These are phyloP conservation scores for Vimba vimba DNA, from an alignment of 2,113 vertebrate species.

Conservation along the genomic window DNA sequence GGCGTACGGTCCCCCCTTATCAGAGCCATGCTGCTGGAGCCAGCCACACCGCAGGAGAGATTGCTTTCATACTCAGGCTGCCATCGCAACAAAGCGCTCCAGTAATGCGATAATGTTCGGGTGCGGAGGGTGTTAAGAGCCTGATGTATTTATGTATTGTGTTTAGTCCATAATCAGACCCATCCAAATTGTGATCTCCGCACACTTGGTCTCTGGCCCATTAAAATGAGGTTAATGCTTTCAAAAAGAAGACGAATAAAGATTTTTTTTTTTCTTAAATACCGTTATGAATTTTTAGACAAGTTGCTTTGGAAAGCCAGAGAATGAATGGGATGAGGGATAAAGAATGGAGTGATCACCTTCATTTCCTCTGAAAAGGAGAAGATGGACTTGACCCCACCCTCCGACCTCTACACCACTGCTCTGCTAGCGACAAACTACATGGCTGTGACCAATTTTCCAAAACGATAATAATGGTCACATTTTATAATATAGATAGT, in stretches of 20 bases:
- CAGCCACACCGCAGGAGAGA: conserved; percentile 93
- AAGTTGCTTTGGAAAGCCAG: conserved; percentile 53
- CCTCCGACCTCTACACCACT: not conserved
- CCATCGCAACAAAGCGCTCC: conserved; percentile 93
- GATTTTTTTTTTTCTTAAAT: conserved; percentile 65
- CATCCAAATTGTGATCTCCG: conserved; percentile 90
- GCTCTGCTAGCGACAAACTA: conserved; percentile 69
- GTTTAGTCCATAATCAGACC: conserved; percentile 90
- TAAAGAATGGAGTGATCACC: conserved; percentile 73
- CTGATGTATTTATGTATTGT: conserved; percentile 92
- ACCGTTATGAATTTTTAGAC: conserved; percentile 75
- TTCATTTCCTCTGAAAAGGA: conserved; percentile 79
- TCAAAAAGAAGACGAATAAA: conserved; percentile 72
- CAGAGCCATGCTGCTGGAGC: conserved; percentile 97
- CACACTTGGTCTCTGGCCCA: conserved; percentile 86
- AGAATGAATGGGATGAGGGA: conserved; percentile 21
- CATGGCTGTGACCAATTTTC: conserved; percentile 60
- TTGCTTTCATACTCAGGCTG: conserved; percentile 95
- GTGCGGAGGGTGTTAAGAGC: conserved; percentile 92
- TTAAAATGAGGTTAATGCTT: conserved; percentile 93
- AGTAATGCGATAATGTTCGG: conserved; percentile 99
- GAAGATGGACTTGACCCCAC: conserved; percentile 83
- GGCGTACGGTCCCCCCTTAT: conserved; percentile 83
- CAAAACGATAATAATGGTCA: not conserved
- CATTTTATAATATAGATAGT: not conserved